Base-by-base conservation (phyloP, 2,888 invertebrate species). In the Agrypnus murinus region DNA sequence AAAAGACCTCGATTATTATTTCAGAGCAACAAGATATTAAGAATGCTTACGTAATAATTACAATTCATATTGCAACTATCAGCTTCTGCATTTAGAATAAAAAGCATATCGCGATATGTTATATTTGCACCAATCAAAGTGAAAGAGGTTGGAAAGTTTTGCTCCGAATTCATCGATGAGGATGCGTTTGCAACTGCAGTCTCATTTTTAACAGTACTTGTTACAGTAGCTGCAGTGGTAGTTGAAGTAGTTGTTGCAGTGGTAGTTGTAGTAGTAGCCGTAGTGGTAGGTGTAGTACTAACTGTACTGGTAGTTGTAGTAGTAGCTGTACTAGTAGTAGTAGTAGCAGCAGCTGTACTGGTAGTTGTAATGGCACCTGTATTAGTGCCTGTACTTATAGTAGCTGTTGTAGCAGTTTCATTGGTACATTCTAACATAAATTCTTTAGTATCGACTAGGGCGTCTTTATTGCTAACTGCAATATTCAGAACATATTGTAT, bases 81-180 rank as follows among this genome's bases (percentile, higher is more conserved):
- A 34, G 65, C 58, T 36, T 69, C 57, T 3, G 73, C 75, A 31
- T 65, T 67, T 32, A 73, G 58, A 25, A 67, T 65, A 19, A 73
- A 75, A 1, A 25, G n/a, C 53, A 75, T 71, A 63, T 75, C 75
- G 1, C 64, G 67, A 64, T 73, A 75, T 0, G 73, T 75, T 7
- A 72, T 25, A 58, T 75, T 73, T 14, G 73, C 45, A 17, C 75
- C 75, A 1, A 58, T 19, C 15, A 71, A 58, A 32, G 6, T 34
- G 7, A 71, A 15, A 2, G 38, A 50, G 0, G 38, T n/a, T 1
- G 32, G 17, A 38, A 17, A 8, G 1, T 43, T 10, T 65, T 55
- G 40, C 46, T 45, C 50, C 8, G 38, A 36, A 15, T 40, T 14
- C 10, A 9, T 14, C 10, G n/a, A n/a, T n/a, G 38, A 10, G 2